phyloP scores from a whole-genome alignment of 2,113 vertebrate species.

The Xiphophorus maculatus region DNA sequence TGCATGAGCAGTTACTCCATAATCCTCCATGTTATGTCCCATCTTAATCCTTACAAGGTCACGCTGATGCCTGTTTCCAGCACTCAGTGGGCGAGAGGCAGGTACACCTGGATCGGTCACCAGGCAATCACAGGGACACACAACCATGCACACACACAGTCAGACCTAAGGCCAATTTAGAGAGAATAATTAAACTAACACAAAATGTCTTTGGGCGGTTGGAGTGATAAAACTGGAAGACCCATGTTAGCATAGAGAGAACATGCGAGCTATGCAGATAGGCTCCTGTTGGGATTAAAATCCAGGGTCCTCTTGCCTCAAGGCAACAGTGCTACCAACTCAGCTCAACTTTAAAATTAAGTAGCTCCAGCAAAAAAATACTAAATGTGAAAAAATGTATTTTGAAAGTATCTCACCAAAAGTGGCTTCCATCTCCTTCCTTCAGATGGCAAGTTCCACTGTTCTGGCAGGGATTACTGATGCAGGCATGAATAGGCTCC shows the following conservation, averaged over 20 bases:
- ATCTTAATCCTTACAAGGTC: not conserved
- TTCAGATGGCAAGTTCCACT: slow-evolving; percentile 94
- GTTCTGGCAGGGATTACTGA: slow-evolving; percentile 92
- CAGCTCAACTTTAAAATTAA: not conserved
- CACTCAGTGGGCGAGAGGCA: not conserved
- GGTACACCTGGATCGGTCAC: not conserved
- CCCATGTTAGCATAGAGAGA: not conserved
- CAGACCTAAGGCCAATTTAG: not conserved
- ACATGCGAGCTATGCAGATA: not conserved
- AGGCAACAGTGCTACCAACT: not conserved
- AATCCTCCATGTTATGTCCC: not conserved
- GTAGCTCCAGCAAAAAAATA: not conserved
- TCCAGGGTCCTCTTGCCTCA: not conserved
- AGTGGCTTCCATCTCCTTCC: slow-evolving; percentile 91
- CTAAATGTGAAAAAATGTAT: not conserved
- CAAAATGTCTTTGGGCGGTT: not conserved
- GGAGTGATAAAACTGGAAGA: not conserved
- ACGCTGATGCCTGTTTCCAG: not conserved
- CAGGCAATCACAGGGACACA: not conserved
- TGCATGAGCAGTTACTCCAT: not conserved
- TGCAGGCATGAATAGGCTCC: slow-evolving; percentile 92
- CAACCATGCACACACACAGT: not conserved
- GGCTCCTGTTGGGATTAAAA: not conserved
- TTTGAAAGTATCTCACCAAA: slow-evolving; percentile 84
- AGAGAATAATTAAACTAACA: not conserved